Evolutionary conservation across 1,140 invertebrate species (phyloP), one percentile per base, ranked within the genome.

Genomic region (Trichonephila clavipes): DNA sequence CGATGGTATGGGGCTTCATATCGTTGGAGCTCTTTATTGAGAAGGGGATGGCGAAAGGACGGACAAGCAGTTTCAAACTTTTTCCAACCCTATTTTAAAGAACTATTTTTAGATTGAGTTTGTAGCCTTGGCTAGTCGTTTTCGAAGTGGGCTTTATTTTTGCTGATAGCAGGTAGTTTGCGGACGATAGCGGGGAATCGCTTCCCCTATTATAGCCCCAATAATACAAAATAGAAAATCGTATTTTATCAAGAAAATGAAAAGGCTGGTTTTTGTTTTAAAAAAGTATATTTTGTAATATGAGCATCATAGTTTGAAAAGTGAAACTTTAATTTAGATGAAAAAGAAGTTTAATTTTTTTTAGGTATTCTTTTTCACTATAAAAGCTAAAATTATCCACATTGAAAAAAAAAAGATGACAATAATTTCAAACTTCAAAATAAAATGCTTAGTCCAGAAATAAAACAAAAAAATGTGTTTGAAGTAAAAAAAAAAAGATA

Each of bases 21-120:
- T 85, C 83, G 44, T 24, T 85, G 8, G 58, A 59, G n/a, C 51
- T 59, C 58, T 51, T 85, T 58, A 61, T 58, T 59, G 83, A 24
- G n/a, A 85, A 85, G 58, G 44, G n/a, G 21, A 61, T 24, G 82
- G 24, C 44, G 59, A 59, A 58, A 19, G 83, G 16, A 85, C 44
- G 58, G 58, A 85, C 21, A 24, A n/a, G 83, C 40, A 85, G 58
- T 85, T 85, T 59, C 58, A 51, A 51, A 85, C 44, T 85, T 58
- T 12, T 59, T 59, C 44, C 12, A 81, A 0, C 28, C 83, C 44
- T 61, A 85, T 59, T 59, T 85, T 24, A 58, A 34, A 88, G 82
- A 83, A 83, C 44, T 83, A 51, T 59, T 51, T 83, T 83, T 83
- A 58, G 82, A 83, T 83, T 83, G 82, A 83, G 51, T 83, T 83